Evolutionary conservation across 1,140 invertebrate species (phyloP).

Genomic region (Macrobrachium nipponense): DNA sequence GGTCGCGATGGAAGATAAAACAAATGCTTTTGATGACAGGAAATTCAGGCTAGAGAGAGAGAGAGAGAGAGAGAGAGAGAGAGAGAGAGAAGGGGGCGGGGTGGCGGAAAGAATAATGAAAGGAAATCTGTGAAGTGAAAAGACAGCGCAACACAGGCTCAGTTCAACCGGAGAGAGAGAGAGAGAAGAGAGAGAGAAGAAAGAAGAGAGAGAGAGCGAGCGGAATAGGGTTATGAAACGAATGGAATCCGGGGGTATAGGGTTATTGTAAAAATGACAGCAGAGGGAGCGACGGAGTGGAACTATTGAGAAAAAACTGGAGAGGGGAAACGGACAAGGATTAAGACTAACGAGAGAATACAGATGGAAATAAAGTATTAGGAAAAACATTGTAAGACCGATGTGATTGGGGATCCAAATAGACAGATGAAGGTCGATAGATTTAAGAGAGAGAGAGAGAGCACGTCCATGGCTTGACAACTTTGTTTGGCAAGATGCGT

Average conservation of each 20-base stretch:
- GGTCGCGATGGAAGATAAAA: too few species aligned
- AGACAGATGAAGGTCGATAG: too few species aligned
- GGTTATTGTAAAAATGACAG: too few species aligned
- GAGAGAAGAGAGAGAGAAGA: not conserved
- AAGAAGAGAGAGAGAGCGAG: not conserved
- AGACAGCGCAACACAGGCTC: not conserved
- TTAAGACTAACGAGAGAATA: not conserved
- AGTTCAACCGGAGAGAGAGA: not conserved
- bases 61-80: not conserved
- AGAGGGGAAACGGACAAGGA: not conserved
- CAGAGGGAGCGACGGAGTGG: too few species aligned
- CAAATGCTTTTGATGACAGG: too few species aligned
- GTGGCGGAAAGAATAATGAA: not conserved
- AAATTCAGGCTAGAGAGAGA: too few species aligned
- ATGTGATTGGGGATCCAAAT: too few species aligned
- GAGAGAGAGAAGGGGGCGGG: not conserved
- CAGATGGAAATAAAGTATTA: not conserved
- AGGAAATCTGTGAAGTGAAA: not conserved
- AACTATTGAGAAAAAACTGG: not conserved
- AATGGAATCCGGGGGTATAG: too few species aligned
- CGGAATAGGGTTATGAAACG: not conserved
- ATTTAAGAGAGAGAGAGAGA: too few species aligned
- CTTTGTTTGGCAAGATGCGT: too few species aligned
- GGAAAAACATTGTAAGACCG: not conserved
- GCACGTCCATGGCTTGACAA: too few species aligned